Base-by-base conservation (phyloP, 2,888 invertebrate species). In the Amphipoea oculea region DNA sequence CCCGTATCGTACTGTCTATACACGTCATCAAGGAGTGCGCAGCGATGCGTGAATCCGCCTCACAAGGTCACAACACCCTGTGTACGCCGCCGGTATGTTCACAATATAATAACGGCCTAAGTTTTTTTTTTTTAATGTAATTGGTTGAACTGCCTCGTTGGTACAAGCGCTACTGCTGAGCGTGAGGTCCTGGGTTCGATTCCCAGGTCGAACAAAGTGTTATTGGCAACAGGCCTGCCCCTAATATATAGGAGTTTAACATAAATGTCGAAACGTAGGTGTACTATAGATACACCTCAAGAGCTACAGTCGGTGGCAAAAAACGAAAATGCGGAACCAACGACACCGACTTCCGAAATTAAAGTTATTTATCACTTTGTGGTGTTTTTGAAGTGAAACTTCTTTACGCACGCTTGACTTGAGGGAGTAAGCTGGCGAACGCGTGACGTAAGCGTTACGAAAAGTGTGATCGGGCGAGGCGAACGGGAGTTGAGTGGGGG, bases 41-140 rank as follows among this genome's bases (percentile, higher is more conserved):
- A 81, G 17, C 83, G 83, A 75, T 73, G 90, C 90, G 88, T 88
- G 77, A 86, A 88, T 90, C 90, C 90, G 83, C 78, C 71, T 54
- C 60, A 40, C 82, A 88, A 86, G 85, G 86, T 88, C 87, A 85
- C 82, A 78, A 82, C 81, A 81, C 79, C 80, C 84, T 78, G 73
- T 80, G 73, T 79, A 78, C 76, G 81, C 63, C 67, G 74, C n/a
- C 79, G 69, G 78, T 63, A 70, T 78, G 76, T 73, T 87, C 75
- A 85, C 71, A 23, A 62, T 60, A 63, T 79, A 71, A 74, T 74
- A 84, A 81, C 45, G 69, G 80, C 66, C 71, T 76, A 40, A n/a
- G 23, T 71, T 76, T 76, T 60, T 45, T 45, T 29, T 54, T 63
- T 5, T 17, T 2, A 23, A 48, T 29, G 48, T 23, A 17, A 81